phyloP scores from a whole-genome alignment of 2,113 vertebrate species.

The Dasyornis broadbenti region DNA sequence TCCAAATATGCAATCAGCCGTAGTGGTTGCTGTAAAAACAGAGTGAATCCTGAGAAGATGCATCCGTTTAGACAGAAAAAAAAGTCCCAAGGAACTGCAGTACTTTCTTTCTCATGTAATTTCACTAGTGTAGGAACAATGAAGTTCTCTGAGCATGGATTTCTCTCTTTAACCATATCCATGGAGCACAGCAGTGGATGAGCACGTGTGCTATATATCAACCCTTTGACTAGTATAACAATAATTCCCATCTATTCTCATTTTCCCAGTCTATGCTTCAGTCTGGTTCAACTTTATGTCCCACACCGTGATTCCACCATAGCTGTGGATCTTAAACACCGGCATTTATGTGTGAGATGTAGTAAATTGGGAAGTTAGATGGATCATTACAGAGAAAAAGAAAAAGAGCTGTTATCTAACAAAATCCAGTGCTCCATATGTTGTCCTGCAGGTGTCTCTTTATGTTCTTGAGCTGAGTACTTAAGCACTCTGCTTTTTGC shows the following conservation, averaged over 20 bases:
- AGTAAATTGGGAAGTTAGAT: slow-evolving; percentile 6
- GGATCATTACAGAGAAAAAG: not conserved
- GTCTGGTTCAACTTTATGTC: not conserved
- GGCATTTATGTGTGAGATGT: slow-evolving; percentile 35
- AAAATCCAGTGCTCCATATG: slow-evolving; percentile 49
- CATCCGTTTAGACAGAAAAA: slow-evolving; percentile 16
- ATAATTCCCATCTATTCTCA: not conserved
- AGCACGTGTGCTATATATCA: not conserved
- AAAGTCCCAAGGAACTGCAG: not conserved
- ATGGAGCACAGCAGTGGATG: not conserved
- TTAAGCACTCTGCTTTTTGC: slow-evolving; percentile 32
- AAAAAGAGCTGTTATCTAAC: slow-evolving; percentile 37
- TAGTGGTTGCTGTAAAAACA: not conserved
- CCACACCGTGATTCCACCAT: not conserved
- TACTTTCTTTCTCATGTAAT: not conserved
- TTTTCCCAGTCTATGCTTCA: not conserved
- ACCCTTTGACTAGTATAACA: not conserved
- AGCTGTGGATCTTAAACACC: not conserved
- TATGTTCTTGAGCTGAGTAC: not conserved
- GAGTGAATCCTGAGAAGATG: slow-evolving; percentile 21
- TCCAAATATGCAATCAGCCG: slow-evolving; percentile 41
- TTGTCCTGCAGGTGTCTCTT: slow-evolving; percentile 50
- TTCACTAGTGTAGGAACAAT: not conserved
- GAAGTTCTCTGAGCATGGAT: not conserved
- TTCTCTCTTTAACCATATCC: not conserved